Evolutionary conservation across 2,113 vertebrate species (phyloP).

Genomic region (Hemichromis elongatus): DNA sequence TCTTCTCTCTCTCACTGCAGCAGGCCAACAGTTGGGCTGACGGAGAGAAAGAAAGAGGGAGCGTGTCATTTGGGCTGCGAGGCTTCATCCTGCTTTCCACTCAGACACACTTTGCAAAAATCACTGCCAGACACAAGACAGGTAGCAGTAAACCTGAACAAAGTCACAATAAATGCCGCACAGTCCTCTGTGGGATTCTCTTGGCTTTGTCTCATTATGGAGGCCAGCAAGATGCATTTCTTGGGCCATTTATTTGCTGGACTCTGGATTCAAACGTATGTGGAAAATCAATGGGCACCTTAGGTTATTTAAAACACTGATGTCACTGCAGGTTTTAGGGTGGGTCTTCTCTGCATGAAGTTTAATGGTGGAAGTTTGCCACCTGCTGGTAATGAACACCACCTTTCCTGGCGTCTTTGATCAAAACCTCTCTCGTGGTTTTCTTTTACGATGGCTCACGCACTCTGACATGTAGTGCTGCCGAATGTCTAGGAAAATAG

Average conservation of each 20-base stretch:
- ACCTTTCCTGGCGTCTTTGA: background rate
- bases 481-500: background rate
- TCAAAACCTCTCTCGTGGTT: background rate
- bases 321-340: constrained; percentile 66
- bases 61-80: background rate
- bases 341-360: constrained; percentile 9
- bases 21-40: constrained; percentile 10
- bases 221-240: background rate
- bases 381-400: constrained; percentile 56
- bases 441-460: background rate
- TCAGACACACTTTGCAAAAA: background rate
- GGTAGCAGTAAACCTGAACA: background rate
- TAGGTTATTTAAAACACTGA: constrained; percentile 51
- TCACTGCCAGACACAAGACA: background rate
- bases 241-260: background rate
- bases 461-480: constrained; percentile 18
- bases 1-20: constrained; percentile 19
- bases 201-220: background rate
- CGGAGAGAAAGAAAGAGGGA: background rate
- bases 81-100: background rate
- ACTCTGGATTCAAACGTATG: background rate
- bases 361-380: constrained; percentile 67
- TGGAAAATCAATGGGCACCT: constrained; percentile 6
- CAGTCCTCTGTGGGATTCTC: background rate
- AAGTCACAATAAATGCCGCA: background rate